Conservation (phyloP, 1,140 invertebrate genomes). For the Bombus vancouverensis region DNA sequence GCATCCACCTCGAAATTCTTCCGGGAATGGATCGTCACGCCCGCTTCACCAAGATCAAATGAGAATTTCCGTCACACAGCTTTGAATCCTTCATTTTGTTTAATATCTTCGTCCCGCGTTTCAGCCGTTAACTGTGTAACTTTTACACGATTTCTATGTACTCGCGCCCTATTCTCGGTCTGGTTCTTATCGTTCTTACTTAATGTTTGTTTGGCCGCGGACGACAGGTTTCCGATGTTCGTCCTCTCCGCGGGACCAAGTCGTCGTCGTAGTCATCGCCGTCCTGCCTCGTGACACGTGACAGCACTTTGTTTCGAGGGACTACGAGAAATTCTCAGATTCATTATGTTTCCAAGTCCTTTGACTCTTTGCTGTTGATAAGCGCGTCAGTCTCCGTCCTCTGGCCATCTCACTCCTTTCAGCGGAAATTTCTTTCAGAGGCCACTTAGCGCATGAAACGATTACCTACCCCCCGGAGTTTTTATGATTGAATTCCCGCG, state of each 20-base stretch:
- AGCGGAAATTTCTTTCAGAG: conserved; percentile 48
- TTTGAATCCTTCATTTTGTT: neutral
- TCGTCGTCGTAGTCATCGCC: neutral
- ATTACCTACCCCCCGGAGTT: conserved; percentile 31
- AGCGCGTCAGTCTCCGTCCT: conserved; percentile 41
- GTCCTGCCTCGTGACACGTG: neutral
- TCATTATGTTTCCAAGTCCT: conserved; percentile 51
- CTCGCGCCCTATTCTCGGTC: neutral
- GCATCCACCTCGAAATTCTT: conserved; percentile 11
- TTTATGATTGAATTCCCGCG: conserved; percentile 49
- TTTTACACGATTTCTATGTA: neutral
- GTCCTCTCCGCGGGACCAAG: conserved; percentile 14
- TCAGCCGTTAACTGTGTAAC: neutral
- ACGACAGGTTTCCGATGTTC: conserved; percentile 46
- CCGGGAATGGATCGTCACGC: conserved; percentile 4
- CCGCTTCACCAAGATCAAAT: neutral
- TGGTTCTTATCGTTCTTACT: conserved; percentile 42
- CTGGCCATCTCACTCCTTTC: conserved; percentile 32
- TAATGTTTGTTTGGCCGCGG: conserved; percentile 26
- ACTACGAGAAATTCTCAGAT: conserved; percentile 51
- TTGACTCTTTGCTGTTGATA: conserved; percentile 53
- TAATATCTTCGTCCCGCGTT: neutral
- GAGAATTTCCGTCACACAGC: neutral
- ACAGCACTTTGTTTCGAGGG: conserved; percentile 44
- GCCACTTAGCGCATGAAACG: conserved; percentile 46